phyloP scores from a whole-genome alignment of 2,888 invertebrate genomes.

The Cosmorhoe ocellata region DNA sequence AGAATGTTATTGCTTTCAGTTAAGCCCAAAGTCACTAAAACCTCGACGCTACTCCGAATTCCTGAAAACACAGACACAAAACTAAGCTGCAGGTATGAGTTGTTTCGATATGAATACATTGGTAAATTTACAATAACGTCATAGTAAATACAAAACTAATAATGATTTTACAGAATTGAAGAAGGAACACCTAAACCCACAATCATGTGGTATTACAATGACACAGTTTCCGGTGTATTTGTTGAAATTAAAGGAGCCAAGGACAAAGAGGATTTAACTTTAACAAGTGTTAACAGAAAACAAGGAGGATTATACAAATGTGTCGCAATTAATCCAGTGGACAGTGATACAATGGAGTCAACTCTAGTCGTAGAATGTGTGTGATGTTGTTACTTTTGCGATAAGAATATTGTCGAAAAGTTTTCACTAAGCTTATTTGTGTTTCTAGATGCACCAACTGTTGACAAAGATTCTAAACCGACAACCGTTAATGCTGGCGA shows the following conservation, averaged over 20 bases:
- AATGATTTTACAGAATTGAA: slow-evolving; percentile 11
- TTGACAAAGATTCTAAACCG: slow-evolving; percentile 1
- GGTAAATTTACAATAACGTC: no score
- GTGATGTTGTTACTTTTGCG: background rate
- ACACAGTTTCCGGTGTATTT: background rate
- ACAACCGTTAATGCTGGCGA: background rate
- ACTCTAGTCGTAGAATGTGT: slow-evolving; percentile 10
- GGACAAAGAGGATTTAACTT: background rate
- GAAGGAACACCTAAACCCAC: slow-evolving; percentile 9
- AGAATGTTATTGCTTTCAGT: no score
- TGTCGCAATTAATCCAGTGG: slow-evolving; percentile 6
- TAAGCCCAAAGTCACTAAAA: no score
- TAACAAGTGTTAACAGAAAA: slow-evolving; percentile 4
- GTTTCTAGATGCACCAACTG: slow-evolving; percentile 10
- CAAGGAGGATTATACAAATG: slow-evolving; percentile 11
- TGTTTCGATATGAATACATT: no score
- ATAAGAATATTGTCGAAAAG: no score
- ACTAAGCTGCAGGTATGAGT: background rate
- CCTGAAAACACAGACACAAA: background rate
- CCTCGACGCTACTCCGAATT: no score
- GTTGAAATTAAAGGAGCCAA: slow-evolving; percentile 2
- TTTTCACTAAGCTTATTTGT: no score
- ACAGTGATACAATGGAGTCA: slow-evolving; percentile 4
- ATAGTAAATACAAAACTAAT: background rate
- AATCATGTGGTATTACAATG: slow-evolving; percentile 9